Percentiles rank a stretch among this genome's conserved stretches.
phyloP scores from a whole-genome alignment of 2,797 vertebrate species.

The Cyprinella venusta region DNA sequence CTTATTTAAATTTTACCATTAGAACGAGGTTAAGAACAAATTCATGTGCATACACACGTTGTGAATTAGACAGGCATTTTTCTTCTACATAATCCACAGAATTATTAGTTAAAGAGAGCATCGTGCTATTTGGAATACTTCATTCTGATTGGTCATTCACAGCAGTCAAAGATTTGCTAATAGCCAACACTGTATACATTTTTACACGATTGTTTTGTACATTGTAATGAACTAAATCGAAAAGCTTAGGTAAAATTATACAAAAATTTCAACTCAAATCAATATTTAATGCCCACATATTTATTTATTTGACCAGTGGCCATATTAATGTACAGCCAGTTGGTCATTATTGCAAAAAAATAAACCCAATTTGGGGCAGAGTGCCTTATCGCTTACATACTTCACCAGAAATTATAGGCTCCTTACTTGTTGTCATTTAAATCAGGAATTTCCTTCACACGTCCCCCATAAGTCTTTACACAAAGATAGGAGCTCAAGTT shows the following conservation, averaged over 20 bases:
- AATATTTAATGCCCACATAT: not conserved
- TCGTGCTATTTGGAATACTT: not conserved
- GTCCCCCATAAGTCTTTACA: conserved; percentile 2
- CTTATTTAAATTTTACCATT: not conserved
- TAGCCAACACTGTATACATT: not conserved
- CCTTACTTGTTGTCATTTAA: not conserved
- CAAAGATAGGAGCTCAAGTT: conserved; percentile 33
- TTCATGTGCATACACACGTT: not conserved
- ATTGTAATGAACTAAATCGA: not conserved
- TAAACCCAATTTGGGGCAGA: not conserved
- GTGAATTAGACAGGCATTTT: not conserved
- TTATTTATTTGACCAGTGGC: not conserved
- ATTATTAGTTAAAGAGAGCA: not conserved
- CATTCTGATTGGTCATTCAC: not conserved
- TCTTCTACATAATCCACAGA: not conserved
- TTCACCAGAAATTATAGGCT: conserved; percentile 2
- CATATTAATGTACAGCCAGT: not conserved
- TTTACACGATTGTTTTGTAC: not conserved
- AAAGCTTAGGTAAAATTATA: not conserved
- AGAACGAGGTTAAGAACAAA: not conserved
- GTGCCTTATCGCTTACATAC: not conserved
- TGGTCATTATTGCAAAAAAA: not conserved
- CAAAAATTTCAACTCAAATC: not conserved
- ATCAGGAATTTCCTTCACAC: conserved; percentile 7
- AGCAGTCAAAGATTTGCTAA: not conserved